Evolutionary conservation across 2,888 invertebrate species (phyloP).

Genomic region (Parnassius orleans): DNA sequence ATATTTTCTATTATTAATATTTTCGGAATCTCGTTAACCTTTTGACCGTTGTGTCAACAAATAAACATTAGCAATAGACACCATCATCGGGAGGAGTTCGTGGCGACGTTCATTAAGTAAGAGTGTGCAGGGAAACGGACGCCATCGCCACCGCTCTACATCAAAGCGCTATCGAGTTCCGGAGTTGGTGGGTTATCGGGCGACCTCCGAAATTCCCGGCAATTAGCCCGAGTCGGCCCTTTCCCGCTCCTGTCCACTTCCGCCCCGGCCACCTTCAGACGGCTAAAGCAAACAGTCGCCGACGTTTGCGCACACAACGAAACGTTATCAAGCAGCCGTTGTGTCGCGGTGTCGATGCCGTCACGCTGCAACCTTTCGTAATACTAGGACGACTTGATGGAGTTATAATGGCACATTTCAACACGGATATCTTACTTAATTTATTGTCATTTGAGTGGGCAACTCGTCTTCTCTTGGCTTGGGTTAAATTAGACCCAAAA

Average conservation of each 20-base stretch:
- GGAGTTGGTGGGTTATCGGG: conserved; percentile 73
- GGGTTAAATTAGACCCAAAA: too few relatives aligned
- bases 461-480: not conserved
- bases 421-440: conserved; percentile 11
- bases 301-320: conserved; percentile 32
- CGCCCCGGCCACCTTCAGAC: conserved; percentile 42
- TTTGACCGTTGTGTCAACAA: not conserved
- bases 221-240: conserved; percentile 61
- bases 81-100: not conserved
- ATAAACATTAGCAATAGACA: not conserved
- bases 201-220: conserved; percentile 76
- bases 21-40: too few relatives aligned
- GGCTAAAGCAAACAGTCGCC: conserved; percentile 37
- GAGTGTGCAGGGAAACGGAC: conserved; percentile 53
- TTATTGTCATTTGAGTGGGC: conserved; percentile 3
- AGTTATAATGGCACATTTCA: conserved; percentile 14
- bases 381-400: conserved; percentile 8
- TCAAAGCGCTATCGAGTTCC: conserved; percentile 77
- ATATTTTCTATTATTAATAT: too few relatives aligned
- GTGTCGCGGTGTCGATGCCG: conserved; percentile 19
- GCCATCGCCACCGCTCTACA: conserved; percentile 65
- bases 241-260: conserved; percentile 51
- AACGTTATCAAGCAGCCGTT: conserved; percentile 25
- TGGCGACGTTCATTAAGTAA: conserved; percentile 25
- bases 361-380: conserved; percentile 4